Evolutionary conservation across 92 coral and sea anemone genomes (phyloP).

Genomic region (Phenganax marumi): DNA sequence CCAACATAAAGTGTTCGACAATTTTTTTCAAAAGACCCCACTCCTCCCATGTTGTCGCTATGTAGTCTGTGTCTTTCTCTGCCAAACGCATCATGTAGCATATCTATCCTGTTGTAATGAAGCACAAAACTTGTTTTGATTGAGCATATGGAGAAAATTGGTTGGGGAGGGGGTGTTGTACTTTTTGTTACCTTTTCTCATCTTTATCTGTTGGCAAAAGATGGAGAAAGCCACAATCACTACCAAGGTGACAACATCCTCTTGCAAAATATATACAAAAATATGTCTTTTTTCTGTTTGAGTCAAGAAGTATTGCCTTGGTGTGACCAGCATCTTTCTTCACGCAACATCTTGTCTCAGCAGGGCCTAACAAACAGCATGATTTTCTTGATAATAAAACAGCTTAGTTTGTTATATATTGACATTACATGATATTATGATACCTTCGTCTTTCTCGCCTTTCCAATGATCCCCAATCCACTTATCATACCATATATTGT

Average conservation of each 20-base stretch:
- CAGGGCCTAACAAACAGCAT: constrained; percentile 60
- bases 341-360: constrained; percentile 86
- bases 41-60: constrained; percentile 94
- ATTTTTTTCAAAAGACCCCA: constrained; percentile 91
- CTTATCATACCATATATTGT: constrained; percentile 96
- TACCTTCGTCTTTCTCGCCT: constrained; percentile 68
- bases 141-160: no score
- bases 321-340: constrained; percentile 94
- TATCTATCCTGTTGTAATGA: constrained; percentile 62
- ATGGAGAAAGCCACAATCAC: constrained; percentile 88
- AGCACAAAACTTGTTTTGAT: not conserved
- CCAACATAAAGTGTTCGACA: constrained; percentile 90
- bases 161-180: no score
- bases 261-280: constrained; percentile 96
- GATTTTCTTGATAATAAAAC: not conserved
- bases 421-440: not conserved
- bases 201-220: constrained; percentile 83
- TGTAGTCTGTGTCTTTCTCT: constrained; percentile 85
- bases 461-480: constrained; percentile 99
- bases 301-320: constrained; percentile 77
- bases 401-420: not conserved
- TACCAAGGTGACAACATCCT: constrained; percentile 90
- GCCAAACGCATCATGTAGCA: constrained; percentile 90
- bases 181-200: constrained; percentile 69
- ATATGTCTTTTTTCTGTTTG: constrained; percentile 70